Conservation (phyloP, 2,113 vertebrate species). For the Electrona antarctica region DNA sequence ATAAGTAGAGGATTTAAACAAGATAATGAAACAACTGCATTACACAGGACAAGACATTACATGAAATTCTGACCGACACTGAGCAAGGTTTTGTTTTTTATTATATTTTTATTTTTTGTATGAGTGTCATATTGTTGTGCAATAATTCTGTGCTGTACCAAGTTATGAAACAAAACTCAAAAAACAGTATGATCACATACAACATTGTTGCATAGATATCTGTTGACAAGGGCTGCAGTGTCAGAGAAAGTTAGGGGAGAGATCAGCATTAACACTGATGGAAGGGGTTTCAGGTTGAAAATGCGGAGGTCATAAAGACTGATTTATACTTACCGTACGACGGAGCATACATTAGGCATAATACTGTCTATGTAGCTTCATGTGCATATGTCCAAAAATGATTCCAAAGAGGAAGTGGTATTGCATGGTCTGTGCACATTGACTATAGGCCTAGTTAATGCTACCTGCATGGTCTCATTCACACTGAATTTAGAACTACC, state of each 20-base stretch:
- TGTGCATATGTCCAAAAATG: conserved; percentile 8
- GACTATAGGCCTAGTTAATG: neutral
- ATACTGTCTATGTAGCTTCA: neutral
- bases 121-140: conserved; percentile 29
- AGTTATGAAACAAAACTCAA: conserved; percentile 9
- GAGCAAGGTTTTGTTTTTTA: conserved; percentile 24
- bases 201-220: neutral
- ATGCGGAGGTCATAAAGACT: neutral
- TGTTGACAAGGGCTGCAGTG: conserved; percentile 25
- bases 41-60: conserved; percentile 2
- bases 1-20: neutral
- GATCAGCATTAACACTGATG: conserved; percentile 18
- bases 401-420: neutral
- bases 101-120: neutral
- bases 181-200: conserved; percentile 12
- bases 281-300: conserved; percentile 20
- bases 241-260: neutral
- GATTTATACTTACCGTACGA: too few relatives aligned
- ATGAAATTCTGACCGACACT: conserved; percentile 27
- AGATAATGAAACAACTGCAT: neutral
- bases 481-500: conserved; percentile 53
- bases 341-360: too few relatives aligned
- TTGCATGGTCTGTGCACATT: neutral
- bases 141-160: conserved; percentile 36
- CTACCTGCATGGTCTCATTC: conserved; percentile 25